phyloP scores from a whole-genome alignment of 2,113 vertebrate genomes.

The Embiotoca jacksoni region DNA sequence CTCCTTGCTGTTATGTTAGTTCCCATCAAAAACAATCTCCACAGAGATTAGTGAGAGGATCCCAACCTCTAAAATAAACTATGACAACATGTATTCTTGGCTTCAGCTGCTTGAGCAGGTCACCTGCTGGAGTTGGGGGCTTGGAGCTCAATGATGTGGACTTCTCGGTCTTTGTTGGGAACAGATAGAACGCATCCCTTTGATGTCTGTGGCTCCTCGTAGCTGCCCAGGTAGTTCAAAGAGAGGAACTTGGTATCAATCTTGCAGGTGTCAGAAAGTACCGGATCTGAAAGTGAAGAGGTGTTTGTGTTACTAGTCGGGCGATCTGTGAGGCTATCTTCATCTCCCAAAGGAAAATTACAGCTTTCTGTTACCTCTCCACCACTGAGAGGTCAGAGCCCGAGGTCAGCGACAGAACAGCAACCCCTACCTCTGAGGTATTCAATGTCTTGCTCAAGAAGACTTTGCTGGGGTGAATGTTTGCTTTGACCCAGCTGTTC shows the following conservation, averaged over 20 bases:
- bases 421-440: slow-evolving; percentile 20
- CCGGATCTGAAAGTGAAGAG: slow-evolving; percentile 84
- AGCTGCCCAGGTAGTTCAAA: slow-evolving; percentile 95
- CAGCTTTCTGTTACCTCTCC: background rate
- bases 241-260: slow-evolving; percentile 96
- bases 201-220: slow-evolving; percentile 89
- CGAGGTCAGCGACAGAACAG: slow-evolving; percentile 32
- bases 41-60: slow-evolving; percentile 44
- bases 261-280: slow-evolving; percentile 90
- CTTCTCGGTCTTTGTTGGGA: slow-evolving; percentile 84
- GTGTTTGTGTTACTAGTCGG: slow-evolving; percentile 32
- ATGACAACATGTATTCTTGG: slow-evolving; percentile 39
- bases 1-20: background rate
- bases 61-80: slow-evolving; percentile 56
- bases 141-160: slow-evolving; percentile 96
- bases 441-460: background rate
- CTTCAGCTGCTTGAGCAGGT: slow-evolving; percentile 43
- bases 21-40: slow-evolving; percentile 65
- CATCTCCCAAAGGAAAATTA: slow-evolving; percentile 25
- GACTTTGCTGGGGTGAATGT: slow-evolving; percentile 26
- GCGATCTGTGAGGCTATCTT: slow-evolving; percentile 14
- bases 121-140: slow-evolving; percentile 96
- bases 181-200: slow-evolving; percentile 89
- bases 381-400: slow-evolving; percentile 26
- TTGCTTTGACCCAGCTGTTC: slow-evolving; percentile 38